phyloP scores from a whole-genome alignment of 1,140 invertebrate genomes.

The Leptinotarsa undecemlineata region DNA sequence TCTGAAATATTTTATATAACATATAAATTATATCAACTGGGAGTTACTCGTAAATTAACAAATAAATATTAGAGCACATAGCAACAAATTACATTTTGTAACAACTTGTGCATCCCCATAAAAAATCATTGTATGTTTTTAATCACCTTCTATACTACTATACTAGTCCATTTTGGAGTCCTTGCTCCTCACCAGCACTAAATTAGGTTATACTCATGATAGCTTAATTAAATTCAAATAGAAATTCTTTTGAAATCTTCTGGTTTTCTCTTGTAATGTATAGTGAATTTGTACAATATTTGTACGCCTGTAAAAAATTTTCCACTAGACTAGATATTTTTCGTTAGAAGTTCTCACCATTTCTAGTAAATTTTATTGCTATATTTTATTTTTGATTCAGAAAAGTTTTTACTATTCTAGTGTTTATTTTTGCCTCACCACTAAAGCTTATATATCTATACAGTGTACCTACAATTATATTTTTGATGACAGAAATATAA shows the following conservation, averaged over 20 bases:
- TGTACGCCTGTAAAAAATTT: slow-evolving; percentile 28
- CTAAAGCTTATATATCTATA: too few species aligned
- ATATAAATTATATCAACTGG: too few species aligned
- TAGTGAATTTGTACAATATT: slow-evolving; percentile 37
- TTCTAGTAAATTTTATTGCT: slow-evolving; percentile 18
- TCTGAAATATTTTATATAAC: too few species aligned
- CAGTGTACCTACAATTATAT: too few species aligned
- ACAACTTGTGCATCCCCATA: too few species aligned
- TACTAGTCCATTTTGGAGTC: not conserved
- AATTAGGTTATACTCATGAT: not conserved
- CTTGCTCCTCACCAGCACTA: too few species aligned
- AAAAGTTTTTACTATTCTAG: too few species aligned
- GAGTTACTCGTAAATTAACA: too few species aligned
- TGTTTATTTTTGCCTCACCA: too few species aligned
- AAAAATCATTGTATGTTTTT: not conserved
- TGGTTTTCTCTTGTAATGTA: not conserved
- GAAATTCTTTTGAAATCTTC: not conserved
- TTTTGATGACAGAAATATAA: too few species aligned
- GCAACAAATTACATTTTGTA: too few species aligned
- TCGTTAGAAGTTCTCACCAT: slow-evolving; percentile 7
- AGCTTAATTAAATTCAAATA: not conserved
- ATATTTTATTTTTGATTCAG: not conserved
- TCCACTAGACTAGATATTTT: not conserved
- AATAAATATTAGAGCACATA: too few species aligned
- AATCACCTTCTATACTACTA: not conserved